A percentile compares a stretch with the other conserved stretches of the same genome.
These are phyloP conservation scores for Syrmaticus mikado DNA, from an alignment of 2,113 vertebrate species.

Conservation along the genomic window DNA sequence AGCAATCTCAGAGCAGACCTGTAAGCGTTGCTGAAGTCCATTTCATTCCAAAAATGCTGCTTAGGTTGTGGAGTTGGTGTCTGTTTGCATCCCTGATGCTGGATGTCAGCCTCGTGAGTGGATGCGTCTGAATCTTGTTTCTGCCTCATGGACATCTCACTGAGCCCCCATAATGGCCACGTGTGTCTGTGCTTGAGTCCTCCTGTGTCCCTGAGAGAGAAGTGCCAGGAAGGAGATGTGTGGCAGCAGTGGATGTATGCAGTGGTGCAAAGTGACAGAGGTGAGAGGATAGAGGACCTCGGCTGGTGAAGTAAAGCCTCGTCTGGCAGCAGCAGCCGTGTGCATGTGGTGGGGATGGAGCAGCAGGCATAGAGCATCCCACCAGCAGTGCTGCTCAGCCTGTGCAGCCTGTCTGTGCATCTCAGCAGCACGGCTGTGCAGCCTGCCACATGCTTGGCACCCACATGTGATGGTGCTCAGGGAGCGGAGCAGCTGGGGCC, in stretches of 20 bases:
- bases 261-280: too few species aligned
- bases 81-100: background rate
- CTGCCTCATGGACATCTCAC: background rate
- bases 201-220: too few species aligned
- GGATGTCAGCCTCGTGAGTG: background rate
- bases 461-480: too few species aligned
- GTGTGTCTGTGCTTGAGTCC: background rate
- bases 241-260: too few species aligned
- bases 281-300: too few species aligned
- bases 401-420: too few species aligned
- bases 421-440: background rate
- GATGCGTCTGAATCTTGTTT: background rate
- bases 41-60: background rate
- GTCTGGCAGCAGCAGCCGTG: too few species aligned
- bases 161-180: background rate
- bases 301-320: too few species aligned
- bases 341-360: too few species aligned
- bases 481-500: background rate
- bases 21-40: background rate
- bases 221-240: too few species aligned
- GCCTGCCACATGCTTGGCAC: background rate
- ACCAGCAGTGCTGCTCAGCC: too few species aligned
- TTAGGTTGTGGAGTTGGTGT: accelerated
- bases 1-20: background rate
- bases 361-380: too few species aligned